A percentile compares a stretch with the other conserved stretches of the same genome.
Evolutionary conservation across 1,140 invertebrate genomes (phyloP).

Genomic region (Dinothrombium tinctorium): DNA sequence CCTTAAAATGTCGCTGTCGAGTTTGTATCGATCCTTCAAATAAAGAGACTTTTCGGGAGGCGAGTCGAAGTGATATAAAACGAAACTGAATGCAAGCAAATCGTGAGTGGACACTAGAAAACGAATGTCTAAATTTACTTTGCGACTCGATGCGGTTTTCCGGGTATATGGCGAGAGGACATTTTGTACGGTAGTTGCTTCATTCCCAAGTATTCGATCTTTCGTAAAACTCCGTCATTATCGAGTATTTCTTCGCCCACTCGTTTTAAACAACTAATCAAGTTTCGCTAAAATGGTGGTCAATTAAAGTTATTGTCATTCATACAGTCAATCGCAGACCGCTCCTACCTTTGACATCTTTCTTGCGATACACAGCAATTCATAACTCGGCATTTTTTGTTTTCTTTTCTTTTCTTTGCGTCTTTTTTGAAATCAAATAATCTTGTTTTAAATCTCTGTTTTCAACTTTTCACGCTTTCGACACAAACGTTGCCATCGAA

Average conservation of each 20-base stretch:
- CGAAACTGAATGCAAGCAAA: constrained; percentile 32
- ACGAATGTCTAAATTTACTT: background rate
- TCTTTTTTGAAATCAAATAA: too few relatives aligned
- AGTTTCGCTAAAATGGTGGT: constrained; percentile 37
- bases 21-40: constrained; percentile 35
- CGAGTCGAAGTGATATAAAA: constrained; percentile 40
- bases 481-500: too few relatives aligned
- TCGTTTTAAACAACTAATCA: constrained; percentile 37
- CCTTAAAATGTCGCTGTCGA: constrained; percentile 47
- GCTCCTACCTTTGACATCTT: too few relatives aligned
- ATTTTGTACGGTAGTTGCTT: constrained; percentile 42
- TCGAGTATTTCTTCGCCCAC: constrained; percentile 40
- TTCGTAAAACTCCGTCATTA: constrained; percentile 46
- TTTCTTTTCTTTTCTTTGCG: too few relatives aligned
- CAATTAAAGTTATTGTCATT: too few relatives aligned
- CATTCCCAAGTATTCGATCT: constrained; percentile 51
- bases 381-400: too few relatives aligned
- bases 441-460: too few relatives aligned
- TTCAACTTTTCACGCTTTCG: too few relatives aligned
- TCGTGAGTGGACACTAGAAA: background rate
- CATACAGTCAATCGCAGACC: too few relatives aligned
- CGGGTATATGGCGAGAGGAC: background rate
- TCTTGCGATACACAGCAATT: too few relatives aligned
- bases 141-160: background rate
- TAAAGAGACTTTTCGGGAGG: constrained; percentile 25